Evolutionary conservation across 2,888 invertebrate species (phyloP), one percentile per base, ranked within the genome.

Genomic region (Macrosiphum euphorbiae): DNA sequence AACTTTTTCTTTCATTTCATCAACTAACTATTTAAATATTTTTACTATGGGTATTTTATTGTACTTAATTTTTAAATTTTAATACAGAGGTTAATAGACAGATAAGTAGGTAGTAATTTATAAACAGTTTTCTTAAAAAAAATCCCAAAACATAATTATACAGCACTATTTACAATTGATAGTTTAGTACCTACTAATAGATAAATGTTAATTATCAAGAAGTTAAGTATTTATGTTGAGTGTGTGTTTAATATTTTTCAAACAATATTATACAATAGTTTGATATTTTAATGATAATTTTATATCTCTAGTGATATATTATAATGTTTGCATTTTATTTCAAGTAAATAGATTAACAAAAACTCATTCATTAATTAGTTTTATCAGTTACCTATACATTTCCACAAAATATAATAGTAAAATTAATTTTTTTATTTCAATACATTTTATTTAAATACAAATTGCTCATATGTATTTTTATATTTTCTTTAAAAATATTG

Each of bases 171-270:
- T 35, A 41, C 20, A 88, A 11, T 88, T 8, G n/a, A 88, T 24
- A 7, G 50, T 3, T 61, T 67, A 47, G 26, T 61, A 90, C 50
- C 67, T 47, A 67, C 10, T 58, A 35, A 50, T 90, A 26, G 89
- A 50, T 35, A 90, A 24, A 78, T 78, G 35, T 78, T 35, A 50
- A n/a, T 24, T 86, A 47, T 86, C 35, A 8, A 78, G 20, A 35
- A 20, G 28, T 61, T 55, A n/a, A 44, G 41, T 61, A 58, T 44
- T 89, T 61, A 44, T 78, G 2, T 90, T 78, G 26, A 90, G 67
- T 90, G 86, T 86, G 44, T 78, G 3, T 90, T 50, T 26, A 67
- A 67, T 67, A 13, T 89, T 89, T 89, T 89, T 35, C 88, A 52
- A 85, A 85, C 13, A 85, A 44, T 41, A 41, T 26, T 58, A 28